Percentiles rank a stretch among this genome's conserved stretches.
Conservation (phyloP, 2,797 vertebrate genomes). For the Vultur gryphus region DNA sequence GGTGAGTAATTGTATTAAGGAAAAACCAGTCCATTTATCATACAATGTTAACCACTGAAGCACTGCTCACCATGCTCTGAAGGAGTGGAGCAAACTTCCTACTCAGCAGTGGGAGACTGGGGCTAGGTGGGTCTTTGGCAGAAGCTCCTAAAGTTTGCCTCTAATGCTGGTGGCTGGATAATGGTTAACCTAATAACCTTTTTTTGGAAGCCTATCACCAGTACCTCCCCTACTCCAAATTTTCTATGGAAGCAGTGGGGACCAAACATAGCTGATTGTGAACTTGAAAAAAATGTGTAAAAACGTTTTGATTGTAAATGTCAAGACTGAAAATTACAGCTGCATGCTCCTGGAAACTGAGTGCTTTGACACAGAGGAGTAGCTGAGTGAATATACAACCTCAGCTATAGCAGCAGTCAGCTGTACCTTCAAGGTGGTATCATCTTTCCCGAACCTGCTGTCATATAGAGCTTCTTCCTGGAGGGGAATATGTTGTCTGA, state of each 20-base stretch:
- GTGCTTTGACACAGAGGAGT: not conserved
- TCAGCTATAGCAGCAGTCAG: not conserved
- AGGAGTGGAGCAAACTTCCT: not conserved
- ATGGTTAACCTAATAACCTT: not conserved
- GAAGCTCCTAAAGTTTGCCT: not conserved
- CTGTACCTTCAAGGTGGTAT: not conserved
- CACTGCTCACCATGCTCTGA: not conserved
- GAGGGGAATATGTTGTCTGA: not conserved
- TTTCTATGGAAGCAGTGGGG: not conserved
- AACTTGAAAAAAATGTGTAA: not conserved
- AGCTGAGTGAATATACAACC: not conserved
- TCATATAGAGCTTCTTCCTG: not conserved
- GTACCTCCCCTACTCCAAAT: not conserved
- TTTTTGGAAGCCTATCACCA: not conserved
- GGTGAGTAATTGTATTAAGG: not conserved
- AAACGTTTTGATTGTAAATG: not conserved
- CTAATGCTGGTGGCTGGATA: not conserved
- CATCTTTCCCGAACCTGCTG: not conserved
- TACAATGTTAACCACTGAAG: not conserved
- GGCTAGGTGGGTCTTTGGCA: not conserved
- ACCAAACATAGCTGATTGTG: not conserved
- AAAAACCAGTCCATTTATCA: not conserved
- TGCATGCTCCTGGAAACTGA: not conserved
- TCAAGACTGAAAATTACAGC: not conserved
- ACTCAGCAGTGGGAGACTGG: not conserved